Conservation (phyloP, 2,113 vertebrate genomes). For the Cichladusa arquata region DNA sequence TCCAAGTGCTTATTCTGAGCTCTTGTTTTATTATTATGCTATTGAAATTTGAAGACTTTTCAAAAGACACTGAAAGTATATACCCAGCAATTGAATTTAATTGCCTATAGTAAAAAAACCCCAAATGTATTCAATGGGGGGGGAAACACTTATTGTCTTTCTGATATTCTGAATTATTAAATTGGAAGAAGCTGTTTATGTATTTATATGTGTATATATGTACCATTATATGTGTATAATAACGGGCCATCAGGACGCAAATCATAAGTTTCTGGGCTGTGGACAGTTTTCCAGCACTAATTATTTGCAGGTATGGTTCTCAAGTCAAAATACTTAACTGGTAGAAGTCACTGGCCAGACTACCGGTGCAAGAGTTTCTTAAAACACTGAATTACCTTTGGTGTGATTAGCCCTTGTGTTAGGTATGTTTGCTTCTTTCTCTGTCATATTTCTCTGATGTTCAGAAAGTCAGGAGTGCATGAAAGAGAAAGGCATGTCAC, state of each 20-base stretch:
- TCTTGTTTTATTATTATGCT: not conserved
- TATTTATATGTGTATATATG: not conserved
- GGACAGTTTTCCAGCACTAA: not conserved
- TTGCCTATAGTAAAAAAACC: not conserved
- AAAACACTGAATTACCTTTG: not conserved
- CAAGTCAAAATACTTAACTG: not conserved
- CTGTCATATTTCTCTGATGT: not conserved
- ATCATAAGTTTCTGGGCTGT: not conserved
- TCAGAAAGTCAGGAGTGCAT: not conserved
- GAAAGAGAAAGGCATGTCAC: not conserved
- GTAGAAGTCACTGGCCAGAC: not conserved
- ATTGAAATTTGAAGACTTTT: not conserved
- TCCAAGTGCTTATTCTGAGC: not conserved
- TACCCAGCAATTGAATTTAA: not conserved
- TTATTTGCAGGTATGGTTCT: not conserved
- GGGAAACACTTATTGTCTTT: not conserved
- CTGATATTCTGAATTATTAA: not conserved
- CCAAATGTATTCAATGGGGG: not conserved
- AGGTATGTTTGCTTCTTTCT: not conserved
- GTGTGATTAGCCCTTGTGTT: not conserved
- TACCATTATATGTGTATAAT: not conserved
- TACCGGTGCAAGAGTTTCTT: not conserved
- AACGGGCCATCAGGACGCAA: not conserved
- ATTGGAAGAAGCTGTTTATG: not conserved
- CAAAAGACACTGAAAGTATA: not conserved